Evolutionary conservation across 1,140 invertebrate genomes (phyloP), one percentile per base, ranked within the genome.

Genomic region (Apis laboriosa): DNA sequence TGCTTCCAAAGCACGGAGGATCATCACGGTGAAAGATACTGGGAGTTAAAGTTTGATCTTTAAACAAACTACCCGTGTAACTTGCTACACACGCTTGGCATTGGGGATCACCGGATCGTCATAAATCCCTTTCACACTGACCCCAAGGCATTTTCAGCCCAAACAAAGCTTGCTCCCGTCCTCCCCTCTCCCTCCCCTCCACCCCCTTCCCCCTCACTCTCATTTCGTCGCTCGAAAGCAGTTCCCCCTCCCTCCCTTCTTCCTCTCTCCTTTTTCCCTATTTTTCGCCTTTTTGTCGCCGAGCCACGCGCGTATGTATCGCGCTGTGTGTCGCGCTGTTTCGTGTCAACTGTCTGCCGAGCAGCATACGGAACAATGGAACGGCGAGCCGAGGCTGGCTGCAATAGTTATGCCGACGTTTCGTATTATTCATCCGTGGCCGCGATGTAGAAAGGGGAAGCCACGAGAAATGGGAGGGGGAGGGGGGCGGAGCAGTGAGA

Each of bases 381-480:
- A 61, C 77, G 82, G 77, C 82, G 70, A 87, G 76, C 61, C 72
- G 75, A 75, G 85, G 77, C 79, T 74, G 79, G 63, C 85, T 74
- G 80, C 84, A 66, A 86, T 85, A 86, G 74, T 86, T 86, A 68
- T 83, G 84, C 64, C 73, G 60, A 73, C 75, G 70, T 83, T 82
- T 58, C 74, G 79, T 53, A 86, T 43, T 43, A 43, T 86, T 86
- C 85, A 86, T 58, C 53, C 79, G 70, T 53, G 53, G 28, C 43
- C 70, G 75, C 70, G 77, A 80, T 75, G 55, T 71, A 86, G 86
- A 86, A 73, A 67, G n/a, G 17, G 77, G 24, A 28, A 67, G 55
- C 61, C 63, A 51, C 78, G 71, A 49, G 55, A 12, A 11, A 17
- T 8, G 51, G 13, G 9, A 13, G 34, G 51, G 8, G n/a, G 15